phyloP scores from a whole-genome alignment of 2,797 vertebrate species.

The Aselliscus stoliczkanus region DNA sequence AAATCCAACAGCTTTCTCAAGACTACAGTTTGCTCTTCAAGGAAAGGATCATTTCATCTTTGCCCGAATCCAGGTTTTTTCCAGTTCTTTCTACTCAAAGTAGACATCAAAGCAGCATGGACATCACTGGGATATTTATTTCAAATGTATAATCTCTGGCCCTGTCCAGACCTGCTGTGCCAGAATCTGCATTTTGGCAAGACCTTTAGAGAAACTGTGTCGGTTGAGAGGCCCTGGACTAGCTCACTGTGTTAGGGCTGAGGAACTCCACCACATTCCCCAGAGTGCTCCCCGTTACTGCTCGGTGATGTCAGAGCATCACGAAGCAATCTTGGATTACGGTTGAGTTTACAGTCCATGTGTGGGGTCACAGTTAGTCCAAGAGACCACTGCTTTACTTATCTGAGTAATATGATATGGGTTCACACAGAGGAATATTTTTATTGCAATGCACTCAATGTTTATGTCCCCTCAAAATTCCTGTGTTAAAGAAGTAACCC shows the following conservation, averaged over 20 bases:
- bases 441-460: background rate
- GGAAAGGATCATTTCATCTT: background rate
- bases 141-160: background rate
- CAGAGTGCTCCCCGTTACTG: accelerated
- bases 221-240: background rate
- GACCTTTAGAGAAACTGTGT: background rate
- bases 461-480: background rate
- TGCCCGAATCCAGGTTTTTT: background rate
- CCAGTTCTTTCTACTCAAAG: background rate
- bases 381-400: background rate
- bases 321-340: background rate
- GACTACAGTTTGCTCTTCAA: background rate
- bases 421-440: background rate
- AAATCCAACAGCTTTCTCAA: background rate
- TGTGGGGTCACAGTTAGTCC: background rate
- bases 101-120: background rate
- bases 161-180: background rate
- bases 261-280: background rate
- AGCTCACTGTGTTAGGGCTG: background rate
- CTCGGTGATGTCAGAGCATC: background rate
- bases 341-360: background rate
- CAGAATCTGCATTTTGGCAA: background rate
- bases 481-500: background rate
- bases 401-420: background rate
- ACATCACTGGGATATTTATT: background rate